Evolutionary conservation across 2,113 vertebrate genomes (phyloP), one percentile per base, ranked within the genome.

Genomic region (Rhea pennata): DNA sequence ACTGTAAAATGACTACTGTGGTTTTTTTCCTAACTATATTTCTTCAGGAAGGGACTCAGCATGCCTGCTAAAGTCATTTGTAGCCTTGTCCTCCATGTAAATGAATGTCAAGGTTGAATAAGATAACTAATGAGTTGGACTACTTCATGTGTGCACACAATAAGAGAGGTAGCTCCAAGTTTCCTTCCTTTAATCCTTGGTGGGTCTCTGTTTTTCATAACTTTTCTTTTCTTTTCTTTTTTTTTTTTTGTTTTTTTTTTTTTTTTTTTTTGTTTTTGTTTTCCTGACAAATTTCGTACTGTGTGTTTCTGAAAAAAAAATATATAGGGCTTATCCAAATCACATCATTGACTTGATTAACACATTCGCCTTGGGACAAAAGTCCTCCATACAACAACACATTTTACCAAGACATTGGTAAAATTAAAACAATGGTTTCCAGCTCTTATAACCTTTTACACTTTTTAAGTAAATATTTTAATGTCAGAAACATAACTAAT

Each of bases 81-180:
- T 75, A 92, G 92, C 79, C 86, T 92, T 90, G 61, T 87, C 62
- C 73, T 87, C 61, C 71, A 58, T 87, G 91, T 56, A 89, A 92
- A 88, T 88, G 92, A 69, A 84, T 84, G 92, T 95, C 92, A 96
- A 62, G 88, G 91, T 90, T 96, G 93, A 96, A 50, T 96, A 84
- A 96, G 96, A 96, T 95, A 96, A 93, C 88, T 96, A 96, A 95
- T 94, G 95, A 92, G 66, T 94, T 96, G 95, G 80, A 81, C 19
- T 3, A 70, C 80, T 87, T 95, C 83, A 48, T 94, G 75, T 40
- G 90, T 75, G 70, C 93, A 79, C 79, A 87, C 83, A 77, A 92
- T 70, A 87, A 85, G 78, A 94, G 81, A 93, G 21, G 48, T 48
- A 94, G 88, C 86, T 96, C 86, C 88, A 94, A 93, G 88, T 95